Percentiles rank a stretch among this genome's conserved stretches.
phyloP scores from a whole-genome alignment of 2,113 vertebrate species.

The Sapayoa aenigma region DNA sequence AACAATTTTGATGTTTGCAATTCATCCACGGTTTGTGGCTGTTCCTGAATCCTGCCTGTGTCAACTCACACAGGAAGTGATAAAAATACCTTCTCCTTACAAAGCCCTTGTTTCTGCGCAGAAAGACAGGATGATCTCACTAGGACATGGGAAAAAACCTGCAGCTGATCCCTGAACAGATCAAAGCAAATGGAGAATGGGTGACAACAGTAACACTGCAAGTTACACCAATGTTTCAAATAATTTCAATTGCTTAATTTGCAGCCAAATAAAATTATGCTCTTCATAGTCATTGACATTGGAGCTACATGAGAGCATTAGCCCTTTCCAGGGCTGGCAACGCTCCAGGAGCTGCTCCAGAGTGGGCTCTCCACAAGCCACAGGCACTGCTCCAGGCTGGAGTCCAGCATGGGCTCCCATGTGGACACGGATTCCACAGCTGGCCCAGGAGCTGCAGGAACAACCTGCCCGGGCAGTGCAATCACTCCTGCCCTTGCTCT shows the following conservation, averaged over 20 bases:
- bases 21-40: background rate
- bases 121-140: background rate
- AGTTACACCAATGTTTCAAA: background rate
- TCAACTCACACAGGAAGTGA: background rate
- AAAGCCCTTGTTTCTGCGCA: background rate
- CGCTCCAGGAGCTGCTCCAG: background rate
- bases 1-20: background rate
- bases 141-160: background rate
- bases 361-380: accelerated
- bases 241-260: background rate
- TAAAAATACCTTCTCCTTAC: background rate
- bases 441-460: background rate
- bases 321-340: background rate
- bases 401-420: background rate
- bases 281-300: too few species aligned
- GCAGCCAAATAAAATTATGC: background rate
- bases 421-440: accelerated
- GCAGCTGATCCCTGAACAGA: background rate
- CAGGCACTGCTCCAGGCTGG: background rate
- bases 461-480: accelerated
- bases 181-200: background rate
- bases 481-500: background rate
- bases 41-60: background rate
- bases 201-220: background rate
- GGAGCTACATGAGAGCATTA: too few species aligned